phyloP scores from a whole-genome alignment of 1,140 invertebrate genomes.

The Zaprionus inermis region DNA sequence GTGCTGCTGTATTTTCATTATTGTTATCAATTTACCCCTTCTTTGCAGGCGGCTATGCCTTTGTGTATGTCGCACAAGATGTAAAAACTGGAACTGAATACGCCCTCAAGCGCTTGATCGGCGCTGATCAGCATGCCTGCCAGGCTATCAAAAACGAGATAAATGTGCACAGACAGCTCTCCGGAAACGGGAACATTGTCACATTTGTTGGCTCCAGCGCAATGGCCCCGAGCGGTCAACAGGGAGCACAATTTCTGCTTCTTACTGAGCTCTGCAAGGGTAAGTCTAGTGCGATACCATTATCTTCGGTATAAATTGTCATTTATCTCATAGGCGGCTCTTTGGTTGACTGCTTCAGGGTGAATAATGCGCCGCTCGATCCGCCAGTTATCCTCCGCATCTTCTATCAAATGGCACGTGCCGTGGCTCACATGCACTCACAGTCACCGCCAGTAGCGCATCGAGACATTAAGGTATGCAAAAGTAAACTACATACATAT shows the following conservation, averaged over 20 bases:
- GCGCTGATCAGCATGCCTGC: constrained; percentile 91
- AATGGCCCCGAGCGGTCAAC: constrained; percentile 87
- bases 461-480: constrained; percentile 89
- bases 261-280: constrained; percentile 90
- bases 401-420: constrained; percentile 95
- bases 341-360: constrained; percentile 91
- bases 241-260: constrained; percentile 89
- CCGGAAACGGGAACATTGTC: constrained; percentile 92
- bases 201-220: constrained; percentile 91
- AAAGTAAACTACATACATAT: too few species aligned
- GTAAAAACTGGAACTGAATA: constrained; percentile 93
- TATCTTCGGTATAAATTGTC: not conserved
- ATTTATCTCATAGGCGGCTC: constrained; percentile 87
- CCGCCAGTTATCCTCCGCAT: constrained; percentile 92
- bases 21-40: constrained; percentile 56
- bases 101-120: constrained; percentile 94
- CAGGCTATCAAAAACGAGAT: constrained; percentile 91
- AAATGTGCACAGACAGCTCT: constrained; percentile 90
- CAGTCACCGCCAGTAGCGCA: constrained; percentile 95
- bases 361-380: constrained; percentile 86
- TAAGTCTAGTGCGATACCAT: constrained; percentile 34
- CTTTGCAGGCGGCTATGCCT: constrained; percentile 95
- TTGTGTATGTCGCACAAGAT: constrained; percentile 97
- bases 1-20: not conserved
- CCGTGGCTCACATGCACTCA: constrained; percentile 96